Conservation (phyloP, 53 echinoderm and acorn worm genomes). For the Holothuria scabra region DNA sequence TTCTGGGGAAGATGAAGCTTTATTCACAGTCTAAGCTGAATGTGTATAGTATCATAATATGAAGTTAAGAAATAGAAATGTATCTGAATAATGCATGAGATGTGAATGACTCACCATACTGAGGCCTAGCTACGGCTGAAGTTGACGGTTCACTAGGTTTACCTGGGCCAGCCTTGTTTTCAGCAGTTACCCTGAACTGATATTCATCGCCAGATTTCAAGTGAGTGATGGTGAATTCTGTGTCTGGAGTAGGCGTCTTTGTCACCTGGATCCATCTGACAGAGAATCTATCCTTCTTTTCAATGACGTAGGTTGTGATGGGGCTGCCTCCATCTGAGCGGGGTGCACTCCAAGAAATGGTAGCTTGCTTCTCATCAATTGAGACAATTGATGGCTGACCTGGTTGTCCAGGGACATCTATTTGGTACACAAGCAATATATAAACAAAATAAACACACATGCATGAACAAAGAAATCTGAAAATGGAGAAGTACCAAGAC, state of each 20-base stretch:
- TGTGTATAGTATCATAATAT: too few species aligned
- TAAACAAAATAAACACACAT: neutral
- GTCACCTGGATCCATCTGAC: conserved; percentile 78
- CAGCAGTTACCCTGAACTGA: conserved; percentile 81
- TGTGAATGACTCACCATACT: conserved; percentile 69
- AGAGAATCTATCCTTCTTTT: conserved; percentile 81
- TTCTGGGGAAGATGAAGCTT: too few species aligned
- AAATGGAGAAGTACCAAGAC: too few species aligned
- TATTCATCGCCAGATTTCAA: conserved; percentile 76
- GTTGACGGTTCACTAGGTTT: conserved; percentile 89
- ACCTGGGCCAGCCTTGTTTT: conserved; percentile 87
- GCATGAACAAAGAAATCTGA: too few species aligned
- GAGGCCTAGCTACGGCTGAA: conserved; percentile 70
- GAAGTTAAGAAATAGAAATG: too few species aligned
- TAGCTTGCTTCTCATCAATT: conserved; percentile 75
- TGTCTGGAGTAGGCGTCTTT: conserved; percentile 63
- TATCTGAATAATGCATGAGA: too few species aligned
- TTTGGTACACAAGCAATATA: neutral
- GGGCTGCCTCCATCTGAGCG: conserved; percentile 86
- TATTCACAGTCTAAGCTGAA: too few species aligned
- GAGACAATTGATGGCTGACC: conserved; percentile 65
- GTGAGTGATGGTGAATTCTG: conserved; percentile 73
- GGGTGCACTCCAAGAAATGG: conserved; percentile 80
- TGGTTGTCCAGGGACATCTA: conserved; percentile 88
- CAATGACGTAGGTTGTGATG: conserved; percentile 78